Evolutionary conservation across 2,888 invertebrate genomes (phyloP).

Genomic region (Deroplatys truncata): DNA sequence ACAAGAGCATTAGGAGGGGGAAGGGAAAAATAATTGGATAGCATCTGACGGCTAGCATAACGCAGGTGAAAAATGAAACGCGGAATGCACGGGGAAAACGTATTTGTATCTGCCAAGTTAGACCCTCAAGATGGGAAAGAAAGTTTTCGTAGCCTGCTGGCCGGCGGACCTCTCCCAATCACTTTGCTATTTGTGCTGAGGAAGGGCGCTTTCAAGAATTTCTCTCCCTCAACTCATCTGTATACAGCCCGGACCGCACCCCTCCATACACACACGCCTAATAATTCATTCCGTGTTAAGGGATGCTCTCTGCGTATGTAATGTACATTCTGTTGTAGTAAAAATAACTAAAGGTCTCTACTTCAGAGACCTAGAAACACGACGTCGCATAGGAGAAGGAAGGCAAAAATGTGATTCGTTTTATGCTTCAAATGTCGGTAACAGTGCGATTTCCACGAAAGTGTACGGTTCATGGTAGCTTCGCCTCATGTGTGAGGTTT

Average conservation of each 20-base stretch:
- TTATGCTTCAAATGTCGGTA: no score
- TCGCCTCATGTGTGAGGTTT: no score
- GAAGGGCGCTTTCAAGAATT: conserved; percentile 7
- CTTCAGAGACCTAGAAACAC: background rate
- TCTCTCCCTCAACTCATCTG: background rate
- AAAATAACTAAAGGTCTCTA: background rate
- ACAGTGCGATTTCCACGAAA: no score
- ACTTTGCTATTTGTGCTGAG: conserved; percentile 30
- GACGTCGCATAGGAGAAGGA: no score
- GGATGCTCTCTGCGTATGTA: background rate
- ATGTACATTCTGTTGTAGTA: background rate
- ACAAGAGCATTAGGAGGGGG: background rate
- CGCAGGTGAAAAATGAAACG: conserved; percentile 34
- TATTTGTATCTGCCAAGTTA: conserved; percentile 33
- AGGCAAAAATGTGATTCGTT: no score
- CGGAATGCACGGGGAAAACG: conserved; percentile 32
- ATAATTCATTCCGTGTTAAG: conserved; percentile 27
- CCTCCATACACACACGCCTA: conserved; percentile 17
- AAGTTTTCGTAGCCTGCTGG: conserved; percentile 19
- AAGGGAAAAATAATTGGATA: conserved; percentile 32
- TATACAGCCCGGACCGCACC: background rate
- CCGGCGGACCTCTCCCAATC: conserved; percentile 21
- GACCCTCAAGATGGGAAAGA: background rate
- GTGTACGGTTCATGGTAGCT: no score
- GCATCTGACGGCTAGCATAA: conserved; percentile 30